Evolutionary conservation across 2,797 vertebrate species (phyloP).

Genomic region (Oreochromis mossambicus): DNA sequence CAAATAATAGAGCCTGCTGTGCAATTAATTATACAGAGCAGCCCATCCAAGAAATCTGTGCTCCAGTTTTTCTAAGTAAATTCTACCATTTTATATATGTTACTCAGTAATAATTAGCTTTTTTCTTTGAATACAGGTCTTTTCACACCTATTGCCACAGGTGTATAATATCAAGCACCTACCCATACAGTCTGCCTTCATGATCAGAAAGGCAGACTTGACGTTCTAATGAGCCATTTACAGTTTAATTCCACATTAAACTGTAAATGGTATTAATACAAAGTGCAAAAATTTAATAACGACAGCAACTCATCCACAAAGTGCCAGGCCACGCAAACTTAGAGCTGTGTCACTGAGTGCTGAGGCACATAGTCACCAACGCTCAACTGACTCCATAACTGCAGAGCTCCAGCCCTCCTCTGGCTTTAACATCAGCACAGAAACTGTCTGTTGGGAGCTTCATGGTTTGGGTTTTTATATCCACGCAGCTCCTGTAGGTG

Average conservation of each 20-base stretch:
- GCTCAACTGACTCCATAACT: background rate
- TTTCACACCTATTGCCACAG: background rate
- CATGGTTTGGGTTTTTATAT: background rate
- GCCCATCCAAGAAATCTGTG: background rate
- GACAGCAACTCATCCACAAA: background rate
- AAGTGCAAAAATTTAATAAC: background rate
- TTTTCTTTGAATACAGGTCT: background rate
- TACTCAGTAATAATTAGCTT: background rate
- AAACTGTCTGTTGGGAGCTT: background rate
- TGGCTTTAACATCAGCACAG: background rate
- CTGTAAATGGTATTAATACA: background rate
- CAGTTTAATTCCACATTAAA: background rate
- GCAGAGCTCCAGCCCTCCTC: background rate
- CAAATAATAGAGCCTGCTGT: background rate
- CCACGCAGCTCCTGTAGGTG: background rate
- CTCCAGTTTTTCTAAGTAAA: background rate
- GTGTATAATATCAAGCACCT: background rate
- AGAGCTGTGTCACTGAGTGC: rapidly evolving
- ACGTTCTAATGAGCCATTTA: background rate
- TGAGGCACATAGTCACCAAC: background rate
- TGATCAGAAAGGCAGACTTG: too few species aligned
- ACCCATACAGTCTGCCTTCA: background rate
- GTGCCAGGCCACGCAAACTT: background rate
- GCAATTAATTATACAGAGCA: background rate
- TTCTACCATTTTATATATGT: background rate